A percentile compares a stretch with the other conserved stretches of the same genome.
Conservation (phyloP, 2,797 vertebrate species). For the Avahi laniger region DNA sequence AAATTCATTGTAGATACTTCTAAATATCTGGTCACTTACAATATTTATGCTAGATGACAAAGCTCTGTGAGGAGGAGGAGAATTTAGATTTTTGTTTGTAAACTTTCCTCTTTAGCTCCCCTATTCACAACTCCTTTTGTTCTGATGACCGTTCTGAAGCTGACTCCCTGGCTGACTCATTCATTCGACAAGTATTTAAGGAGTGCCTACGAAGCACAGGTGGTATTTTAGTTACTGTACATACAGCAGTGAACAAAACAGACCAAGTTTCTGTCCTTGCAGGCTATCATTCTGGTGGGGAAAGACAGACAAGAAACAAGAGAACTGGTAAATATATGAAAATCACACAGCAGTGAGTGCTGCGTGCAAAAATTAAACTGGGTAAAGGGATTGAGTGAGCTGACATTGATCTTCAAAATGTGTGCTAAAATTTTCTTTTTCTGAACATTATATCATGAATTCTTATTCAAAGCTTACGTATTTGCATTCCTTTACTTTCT, state of each 20-base stretch:
- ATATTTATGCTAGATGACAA: neutral
- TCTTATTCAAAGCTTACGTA: neutral
- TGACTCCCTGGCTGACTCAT: neutral
- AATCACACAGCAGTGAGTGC: accelerated
- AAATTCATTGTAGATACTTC: neutral
- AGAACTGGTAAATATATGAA: neutral
- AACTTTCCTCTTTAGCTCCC: neutral
- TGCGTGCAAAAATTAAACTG: neutral
- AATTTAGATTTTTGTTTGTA: neutral
- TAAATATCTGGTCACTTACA: neutral
- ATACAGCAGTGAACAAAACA: neutral
- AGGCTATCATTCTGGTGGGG: neutral
- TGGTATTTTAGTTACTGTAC: neutral
- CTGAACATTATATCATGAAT: neutral
- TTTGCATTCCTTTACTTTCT: neutral
- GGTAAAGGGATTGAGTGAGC: neutral
- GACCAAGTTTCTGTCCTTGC: neutral
- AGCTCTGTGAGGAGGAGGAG: neutral
- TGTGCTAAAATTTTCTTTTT: neutral
- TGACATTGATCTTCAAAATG: neutral
- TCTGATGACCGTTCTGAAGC: neutral
- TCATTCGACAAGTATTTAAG: neutral
- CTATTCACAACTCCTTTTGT: neutral
- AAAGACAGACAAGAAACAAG: neutral
- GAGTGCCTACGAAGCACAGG: accelerated